Evolutionary conservation across 1,140 invertebrate species (phyloP).

Genomic region (Semibalanus balanoides): DNA sequence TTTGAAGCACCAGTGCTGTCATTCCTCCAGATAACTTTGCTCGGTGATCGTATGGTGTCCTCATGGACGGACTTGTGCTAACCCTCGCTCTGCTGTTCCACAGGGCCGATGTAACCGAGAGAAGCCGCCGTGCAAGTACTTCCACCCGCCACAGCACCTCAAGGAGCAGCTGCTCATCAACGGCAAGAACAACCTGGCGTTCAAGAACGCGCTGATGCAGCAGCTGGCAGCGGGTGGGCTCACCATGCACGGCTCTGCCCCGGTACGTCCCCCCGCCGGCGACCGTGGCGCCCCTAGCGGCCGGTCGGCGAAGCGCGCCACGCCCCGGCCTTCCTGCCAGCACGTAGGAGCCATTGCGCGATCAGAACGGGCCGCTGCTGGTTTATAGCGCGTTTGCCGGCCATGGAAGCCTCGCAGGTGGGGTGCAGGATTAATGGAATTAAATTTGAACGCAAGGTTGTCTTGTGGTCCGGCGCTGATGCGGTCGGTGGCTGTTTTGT

Average conservation of each 20-base stretch:
- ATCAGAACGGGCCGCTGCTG: background rate
- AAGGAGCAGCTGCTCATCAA: constrained; percentile 99
- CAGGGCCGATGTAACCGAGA: constrained; percentile 99
- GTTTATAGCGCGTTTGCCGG: background rate
- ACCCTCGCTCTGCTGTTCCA: constrained; percentile 11
- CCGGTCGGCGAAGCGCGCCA: background rate
- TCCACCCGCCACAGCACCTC: constrained; percentile 97
- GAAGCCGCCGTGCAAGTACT: constrained; percentile 99
- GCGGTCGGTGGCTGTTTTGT: too few relatives aligned
- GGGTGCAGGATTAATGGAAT: background rate
- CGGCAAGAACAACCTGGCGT: constrained; percentile 93
- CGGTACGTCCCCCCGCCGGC: background rate
- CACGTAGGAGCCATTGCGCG: background rate
- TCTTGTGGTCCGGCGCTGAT: too few relatives aligned
- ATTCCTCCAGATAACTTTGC: too few relatives aligned
- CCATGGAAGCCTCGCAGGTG: background rate
- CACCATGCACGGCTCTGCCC: background rate
- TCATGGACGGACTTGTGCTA: background rate
- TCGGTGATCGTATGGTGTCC: too few relatives aligned
- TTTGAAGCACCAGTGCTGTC: too few relatives aligned
- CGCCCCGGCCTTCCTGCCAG: too few relatives aligned
- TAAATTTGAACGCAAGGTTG: background rate
- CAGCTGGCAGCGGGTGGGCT: constrained; percentile 33
- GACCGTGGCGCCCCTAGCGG: background rate
- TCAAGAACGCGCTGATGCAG: constrained; percentile 92